phyloP scores from a whole-genome alignment of 2,888 invertebrate genomes.

The Tachina lurida region DNA sequence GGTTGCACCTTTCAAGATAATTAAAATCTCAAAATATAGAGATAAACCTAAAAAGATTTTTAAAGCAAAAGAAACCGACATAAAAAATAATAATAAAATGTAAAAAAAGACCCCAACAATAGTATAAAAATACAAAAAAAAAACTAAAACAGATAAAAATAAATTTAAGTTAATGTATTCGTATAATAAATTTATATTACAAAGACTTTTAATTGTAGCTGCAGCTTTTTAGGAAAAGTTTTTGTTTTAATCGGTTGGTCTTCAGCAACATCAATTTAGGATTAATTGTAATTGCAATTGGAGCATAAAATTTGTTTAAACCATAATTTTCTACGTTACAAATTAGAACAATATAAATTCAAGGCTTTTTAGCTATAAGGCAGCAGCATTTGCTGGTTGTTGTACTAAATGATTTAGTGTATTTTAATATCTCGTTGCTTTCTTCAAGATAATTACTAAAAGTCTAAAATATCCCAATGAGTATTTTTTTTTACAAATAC shows the following conservation, averaged over 20 bases:
- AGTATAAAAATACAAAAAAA: background rate
- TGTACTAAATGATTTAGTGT: background rate
- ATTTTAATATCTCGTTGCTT: too few relatives aligned
- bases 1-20: conserved; percentile 81
- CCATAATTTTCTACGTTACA: background rate
- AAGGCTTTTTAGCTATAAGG: background rate
- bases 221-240: conserved; percentile 27
- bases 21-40: conserved; percentile 79
- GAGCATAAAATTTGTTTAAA: background rate
- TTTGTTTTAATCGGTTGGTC: conserved; percentile 18
- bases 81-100: background rate
- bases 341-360: conserved; percentile 17
- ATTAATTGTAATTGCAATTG: conserved; percentile 18
- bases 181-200: conserved; percentile 29
- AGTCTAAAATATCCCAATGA: too few relatives aligned
- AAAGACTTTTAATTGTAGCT: conserved; percentile 16
- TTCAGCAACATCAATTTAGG: background rate
- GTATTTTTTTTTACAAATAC: too few relatives aligned
- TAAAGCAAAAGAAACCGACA: conserved; percentile 3
- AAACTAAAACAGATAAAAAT: background rate
- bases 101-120: background rate
- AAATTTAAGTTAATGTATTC: conserved; percentile 41
- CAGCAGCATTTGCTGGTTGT: background rate
- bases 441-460: too few relatives aligned
- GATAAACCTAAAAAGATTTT: conserved; percentile 57